Conservation (phyloP, 1,140 invertebrate species). For the Amyelois transitella region DNA sequence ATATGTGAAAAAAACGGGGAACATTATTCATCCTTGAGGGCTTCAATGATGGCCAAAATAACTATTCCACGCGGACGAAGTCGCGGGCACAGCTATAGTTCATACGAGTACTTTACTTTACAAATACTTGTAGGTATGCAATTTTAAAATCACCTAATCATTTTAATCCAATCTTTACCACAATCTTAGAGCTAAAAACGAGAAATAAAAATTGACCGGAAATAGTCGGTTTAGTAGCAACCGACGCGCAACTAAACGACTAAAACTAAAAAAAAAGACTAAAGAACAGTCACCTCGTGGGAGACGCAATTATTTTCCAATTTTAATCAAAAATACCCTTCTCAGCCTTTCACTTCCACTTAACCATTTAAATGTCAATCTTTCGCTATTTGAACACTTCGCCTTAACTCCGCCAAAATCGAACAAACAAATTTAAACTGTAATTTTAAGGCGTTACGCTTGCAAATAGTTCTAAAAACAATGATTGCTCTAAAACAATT, state of each 20-base stretch:
- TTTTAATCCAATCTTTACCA: neutral
- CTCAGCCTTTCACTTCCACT: constrained; percentile 65
- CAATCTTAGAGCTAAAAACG: neutral
- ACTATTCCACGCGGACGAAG: no score
- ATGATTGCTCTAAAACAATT: constrained; percentile 40
- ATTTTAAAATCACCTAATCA: neutral
- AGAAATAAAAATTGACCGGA: constrained; percentile 34
- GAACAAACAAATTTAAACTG: constrained; percentile 8
- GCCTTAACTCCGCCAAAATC: constrained; percentile 30
- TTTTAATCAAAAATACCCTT: constrained; percentile 69
- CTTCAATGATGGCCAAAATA: no score
- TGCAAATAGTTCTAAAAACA: constrained; percentile 12
- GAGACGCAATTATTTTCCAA: constrained; percentile 72
- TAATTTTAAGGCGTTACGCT: constrained; percentile 7
- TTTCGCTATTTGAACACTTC: constrained; percentile 27
- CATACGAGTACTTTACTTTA: neutral
- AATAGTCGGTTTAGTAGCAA: constrained; percentile 42
- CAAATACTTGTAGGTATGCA: neutral
- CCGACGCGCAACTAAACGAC: constrained; percentile 42
- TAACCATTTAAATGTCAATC: constrained; percentile 71
- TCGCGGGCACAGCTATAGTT: no score
- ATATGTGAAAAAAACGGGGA: no score
- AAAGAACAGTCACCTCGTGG: constrained; percentile 49
- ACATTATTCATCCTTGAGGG: no score
- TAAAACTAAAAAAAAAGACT: constrained; percentile 40